Conservation (phyloP, 2,888 invertebrate genomes). For the Polietes domitor region DNA sequence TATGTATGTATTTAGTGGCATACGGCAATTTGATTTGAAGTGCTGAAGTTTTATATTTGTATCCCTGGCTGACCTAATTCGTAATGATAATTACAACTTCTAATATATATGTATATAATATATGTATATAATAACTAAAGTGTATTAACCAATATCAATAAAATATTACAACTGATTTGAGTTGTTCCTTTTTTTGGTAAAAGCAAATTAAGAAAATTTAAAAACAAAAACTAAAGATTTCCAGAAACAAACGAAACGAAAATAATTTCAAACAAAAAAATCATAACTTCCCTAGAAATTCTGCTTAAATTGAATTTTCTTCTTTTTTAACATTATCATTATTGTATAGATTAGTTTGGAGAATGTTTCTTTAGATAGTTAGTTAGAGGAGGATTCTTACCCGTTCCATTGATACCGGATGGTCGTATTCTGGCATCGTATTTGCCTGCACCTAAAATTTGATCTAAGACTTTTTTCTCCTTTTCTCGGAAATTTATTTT, state of each 20-base stretch:
- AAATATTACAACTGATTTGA: slow-evolving; percentile 44
- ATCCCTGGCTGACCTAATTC: slow-evolving; percentile 13
- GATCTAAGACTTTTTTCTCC: slow-evolving; percentile 96
- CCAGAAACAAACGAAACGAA: background rate
- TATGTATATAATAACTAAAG: background rate
- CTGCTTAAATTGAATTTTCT: background rate
- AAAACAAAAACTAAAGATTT: slow-evolving; percentile 13
- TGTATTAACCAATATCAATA: slow-evolving; percentile 34
- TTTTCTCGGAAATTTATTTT: slow-evolving; percentile 96
- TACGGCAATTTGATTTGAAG: slow-evolving; percentile 21
- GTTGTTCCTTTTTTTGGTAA: slow-evolving; percentile 2
- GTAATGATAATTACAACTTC: background rate
- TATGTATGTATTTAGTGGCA: background rate
- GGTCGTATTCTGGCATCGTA: slow-evolving; percentile 97
- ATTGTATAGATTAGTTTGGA: background rate
- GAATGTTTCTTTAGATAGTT: slow-evolving; percentile 11
- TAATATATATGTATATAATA: no score
- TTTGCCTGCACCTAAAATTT: slow-evolving; percentile 93
- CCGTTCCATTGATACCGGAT: slow-evolving; percentile 96
- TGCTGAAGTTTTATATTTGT: slow-evolving; percentile 24
- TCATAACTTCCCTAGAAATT: slow-evolving; percentile 9
- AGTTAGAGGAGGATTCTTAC: slow-evolving; percentile 82
- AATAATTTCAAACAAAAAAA: slow-evolving; percentile 4
- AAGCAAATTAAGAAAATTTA: background rate
- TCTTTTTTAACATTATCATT: no score